phyloP scores from a whole-genome alignment of 2,888 invertebrate species.

The Chalcosyrphus nemorum region DNA sequence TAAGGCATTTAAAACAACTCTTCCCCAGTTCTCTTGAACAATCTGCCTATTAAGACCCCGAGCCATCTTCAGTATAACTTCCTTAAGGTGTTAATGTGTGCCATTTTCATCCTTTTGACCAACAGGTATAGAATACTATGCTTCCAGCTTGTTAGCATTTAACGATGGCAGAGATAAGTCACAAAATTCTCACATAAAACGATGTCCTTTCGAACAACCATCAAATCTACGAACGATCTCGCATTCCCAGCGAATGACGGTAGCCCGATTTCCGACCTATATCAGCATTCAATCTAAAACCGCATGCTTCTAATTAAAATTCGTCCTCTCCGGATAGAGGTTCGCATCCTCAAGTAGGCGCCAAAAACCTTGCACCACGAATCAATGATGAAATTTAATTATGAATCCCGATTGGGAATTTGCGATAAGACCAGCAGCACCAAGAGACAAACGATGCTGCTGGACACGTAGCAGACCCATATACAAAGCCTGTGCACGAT shows the following conservation, averaged over 20 bases:
- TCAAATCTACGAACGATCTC: neutral
- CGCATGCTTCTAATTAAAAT: conserved; percentile 60
- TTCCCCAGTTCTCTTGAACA: too few species aligned
- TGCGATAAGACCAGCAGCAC: conserved; percentile 57
- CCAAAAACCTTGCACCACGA: conserved; percentile 67
- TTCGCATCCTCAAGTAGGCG: conserved; percentile 46
- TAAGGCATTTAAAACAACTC: too few species aligned
- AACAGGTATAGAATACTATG: neutral
- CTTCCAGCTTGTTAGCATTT: conserved; percentile 2
- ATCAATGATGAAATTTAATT: conserved; percentile 63
- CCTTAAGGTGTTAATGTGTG: too few species aligned
- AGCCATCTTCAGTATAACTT: too few species aligned
- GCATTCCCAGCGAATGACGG: neutral
- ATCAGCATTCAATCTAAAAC: conserved; percentile 50
- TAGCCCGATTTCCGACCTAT: neutral
- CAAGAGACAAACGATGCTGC: neutral
- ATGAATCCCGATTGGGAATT: conserved; percentile 56
- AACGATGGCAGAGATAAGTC: conserved; percentile 28
- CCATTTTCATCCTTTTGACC: too few species aligned
- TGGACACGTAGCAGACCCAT: conserved; percentile 2
- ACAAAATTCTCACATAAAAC: conserved; percentile 14
- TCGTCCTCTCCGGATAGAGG: conserved; percentile 11
- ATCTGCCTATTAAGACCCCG: too few species aligned
- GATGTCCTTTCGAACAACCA: neutral
- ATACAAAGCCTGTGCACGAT: conserved; percentile 35